Base-by-base conservation (phyloP, 64 coral and sea anemone species). In the Orbicella faveolata region DNA sequence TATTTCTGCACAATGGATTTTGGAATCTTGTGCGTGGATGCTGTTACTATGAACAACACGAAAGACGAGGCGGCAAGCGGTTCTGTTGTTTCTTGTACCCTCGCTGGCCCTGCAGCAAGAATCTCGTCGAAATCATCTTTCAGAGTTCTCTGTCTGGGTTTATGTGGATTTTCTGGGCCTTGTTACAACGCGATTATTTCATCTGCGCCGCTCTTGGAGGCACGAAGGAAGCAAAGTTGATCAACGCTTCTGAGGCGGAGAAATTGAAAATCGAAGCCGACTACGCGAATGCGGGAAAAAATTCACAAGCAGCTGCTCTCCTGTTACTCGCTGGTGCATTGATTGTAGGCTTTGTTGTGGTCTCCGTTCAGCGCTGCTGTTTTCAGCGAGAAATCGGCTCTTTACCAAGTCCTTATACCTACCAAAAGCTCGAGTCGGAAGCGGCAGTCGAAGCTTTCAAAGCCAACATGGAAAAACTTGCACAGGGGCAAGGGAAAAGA, bases 101-200 rank as follows among this genome's bases (percentile, higher is more conserved):
- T 34, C 87, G 88, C 77, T 96, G 95, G 95, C 89, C 89, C n/a
- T 92, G 92, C 72, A 87, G 91, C 74, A 93, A 80, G 23, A 84
- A 90, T 37, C 64, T 96, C 3, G 34, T 90, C 2, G 84, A 90
- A 77, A 88, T 96, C 54, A 34, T 96, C 8, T 90, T 87, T 53
- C 93, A 90, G 9, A 90, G 91, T 84, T 79, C 69, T 10, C 52
- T 96, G 44, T 92, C 91, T 26, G 90, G 81, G 9, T 90, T 88
- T 63, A 72, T 96, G 5, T 96, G 95, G 95, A 83, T 96, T 26
- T 93, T 96, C 73, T 96, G 95, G 95, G 92, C 95, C 1, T 88
- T 96, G 16, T 78, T 96, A 54, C 75, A 96, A 25, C 81, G 92
- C 30, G 83, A 93, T 19, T 96, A 96, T 62, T 96, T 86, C 20